Evolutionary conservation across 2,888 invertebrate genomes (phyloP), one percentile per base, ranked within the genome.

Genomic region (Eristalis arbustorum): DNA sequence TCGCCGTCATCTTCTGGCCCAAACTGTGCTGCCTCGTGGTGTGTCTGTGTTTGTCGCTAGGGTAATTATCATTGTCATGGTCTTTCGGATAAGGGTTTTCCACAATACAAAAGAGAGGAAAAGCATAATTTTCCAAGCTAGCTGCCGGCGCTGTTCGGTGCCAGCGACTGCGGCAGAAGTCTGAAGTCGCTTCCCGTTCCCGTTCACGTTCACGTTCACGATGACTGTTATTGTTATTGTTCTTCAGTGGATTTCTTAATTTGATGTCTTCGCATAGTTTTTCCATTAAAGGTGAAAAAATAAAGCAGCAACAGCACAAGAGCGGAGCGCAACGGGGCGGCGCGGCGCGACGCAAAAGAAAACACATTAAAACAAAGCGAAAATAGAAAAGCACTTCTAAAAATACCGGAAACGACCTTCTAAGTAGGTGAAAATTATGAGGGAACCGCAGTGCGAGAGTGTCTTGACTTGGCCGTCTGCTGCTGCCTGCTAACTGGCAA

Each of bases 321-420:
- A 67, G 59, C 28, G 6, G 1, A 66, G 14, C 57, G 14, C 61
- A 67, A n/a, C 49, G 18, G 49, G 6, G n/a, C n/a, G 18, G 49
- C 49, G 49, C 31, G 64, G 42, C 59, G 68, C n/a, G n/a, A n/a
- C n/a, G n/a, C n/a, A n/a, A 61, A 64, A 69, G 63, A 68, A 49
- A 82, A 66, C 59, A 40, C 64, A 76, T 76, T 82, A 82, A 82
- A 62, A 85, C 64, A 69, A 56, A 85, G 74, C 77, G 66, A 82
- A 81, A 87, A 83, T 83, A 87, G 87, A 78, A 83, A 83, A 87
- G 18, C 62, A 83, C 78, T 83, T 83, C 67, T 78, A 59, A 87
- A 83, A 88, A 79, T 76, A 79, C 88, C 88, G 88, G 88, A 88
- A 88, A 76, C 88, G 88, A 88, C 79, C 88, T 79, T 84, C 76